Evolutionary conservation across 2,797 vertebrate species (phyloP).

Genomic region (Lacerta agilis): DNA sequence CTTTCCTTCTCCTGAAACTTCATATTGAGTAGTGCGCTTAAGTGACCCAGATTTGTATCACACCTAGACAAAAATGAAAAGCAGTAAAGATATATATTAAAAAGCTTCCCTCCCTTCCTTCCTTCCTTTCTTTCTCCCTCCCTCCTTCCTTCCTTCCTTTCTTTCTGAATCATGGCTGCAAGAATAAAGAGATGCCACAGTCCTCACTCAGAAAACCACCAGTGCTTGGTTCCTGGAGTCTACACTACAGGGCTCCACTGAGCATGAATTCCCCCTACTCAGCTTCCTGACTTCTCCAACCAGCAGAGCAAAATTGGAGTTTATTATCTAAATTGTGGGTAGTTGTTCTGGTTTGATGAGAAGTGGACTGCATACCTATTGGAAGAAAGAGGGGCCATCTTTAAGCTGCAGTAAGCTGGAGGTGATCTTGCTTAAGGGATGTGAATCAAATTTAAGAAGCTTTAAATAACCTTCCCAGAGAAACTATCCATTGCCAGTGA

Average conservation of each 20-base stretch:
- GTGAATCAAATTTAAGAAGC: neutral
- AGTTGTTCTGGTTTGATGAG: neutral
- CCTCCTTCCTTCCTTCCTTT: neutral
- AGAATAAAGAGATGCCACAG: neutral
- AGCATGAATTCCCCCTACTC: slow-evolving; percentile 9
- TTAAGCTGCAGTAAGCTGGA: neutral
- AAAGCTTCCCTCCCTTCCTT: neutral
- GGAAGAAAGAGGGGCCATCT: neutral
- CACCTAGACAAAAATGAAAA: slow-evolving; percentile 7
- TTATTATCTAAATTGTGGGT: neutral
- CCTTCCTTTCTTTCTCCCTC: too few species aligned
- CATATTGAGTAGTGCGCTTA: neutral
- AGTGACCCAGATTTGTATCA: neutral
- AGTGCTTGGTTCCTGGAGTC: neutral
- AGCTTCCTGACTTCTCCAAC: neutral
- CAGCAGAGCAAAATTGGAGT: neutral
- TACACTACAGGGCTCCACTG: slow-evolving; percentile 60
- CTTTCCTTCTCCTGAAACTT: neutral
- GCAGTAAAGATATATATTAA: neutral
- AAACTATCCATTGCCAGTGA: neutral
- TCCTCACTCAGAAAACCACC: neutral
- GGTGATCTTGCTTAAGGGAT: neutral
- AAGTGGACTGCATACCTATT: neutral
- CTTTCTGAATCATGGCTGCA: neutral
- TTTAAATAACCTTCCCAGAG: neutral